Base-by-base conservation (phyloP, 2,888 invertebrate species). In the Muschampia staudingeri region DNA sequence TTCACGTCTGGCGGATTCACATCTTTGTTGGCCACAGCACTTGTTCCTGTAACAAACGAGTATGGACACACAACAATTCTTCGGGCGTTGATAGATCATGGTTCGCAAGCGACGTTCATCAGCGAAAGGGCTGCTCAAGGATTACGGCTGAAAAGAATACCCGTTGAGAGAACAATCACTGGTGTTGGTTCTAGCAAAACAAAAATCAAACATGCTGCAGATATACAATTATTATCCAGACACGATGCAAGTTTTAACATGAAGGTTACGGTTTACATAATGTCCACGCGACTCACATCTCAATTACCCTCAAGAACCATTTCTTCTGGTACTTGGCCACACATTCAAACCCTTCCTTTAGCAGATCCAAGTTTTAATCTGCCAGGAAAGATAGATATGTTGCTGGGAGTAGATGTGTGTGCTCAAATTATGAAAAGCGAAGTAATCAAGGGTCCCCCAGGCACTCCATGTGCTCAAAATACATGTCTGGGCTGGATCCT, bases 11-110 rank as follows among this genome's bases (percentile, higher is more conserved):
- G 65, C 34, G 56, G 75, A n/a, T 42, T 71, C 3, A 82, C 56
- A 65, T 86, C 84, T 9, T 70, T 89, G 44, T 69, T 89, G 75
- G 89, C 89, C 5, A 89, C 88, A 4, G 88, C 88, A 34, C 12
- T 88, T 16, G 86, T 88, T 9, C 67, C 65, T 25, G 82, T 84
- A 14, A 86, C 40, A 75, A 80, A 48, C 34, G 84, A 86, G 5
- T 12, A 78, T 0, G 88, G 88, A 37, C 76, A 82, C 9, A 85
- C 71, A 25, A 86, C 77, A 40, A 34, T 80, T 37, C 78, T 89
- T 9, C 86, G 87, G 2, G 87, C 87, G n/a, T 75, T 88, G 9
- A 83, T 89, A 16, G 89, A 89, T 71, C 82, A 78, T 77, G 89
- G 88, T n/a, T 89, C 88, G 19, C 80, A 83, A 84, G 87, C 84